phyloP scores from a whole-genome alignment of 2,797 vertebrate genomes.

The Acrocephalus scirpaceus region DNA sequence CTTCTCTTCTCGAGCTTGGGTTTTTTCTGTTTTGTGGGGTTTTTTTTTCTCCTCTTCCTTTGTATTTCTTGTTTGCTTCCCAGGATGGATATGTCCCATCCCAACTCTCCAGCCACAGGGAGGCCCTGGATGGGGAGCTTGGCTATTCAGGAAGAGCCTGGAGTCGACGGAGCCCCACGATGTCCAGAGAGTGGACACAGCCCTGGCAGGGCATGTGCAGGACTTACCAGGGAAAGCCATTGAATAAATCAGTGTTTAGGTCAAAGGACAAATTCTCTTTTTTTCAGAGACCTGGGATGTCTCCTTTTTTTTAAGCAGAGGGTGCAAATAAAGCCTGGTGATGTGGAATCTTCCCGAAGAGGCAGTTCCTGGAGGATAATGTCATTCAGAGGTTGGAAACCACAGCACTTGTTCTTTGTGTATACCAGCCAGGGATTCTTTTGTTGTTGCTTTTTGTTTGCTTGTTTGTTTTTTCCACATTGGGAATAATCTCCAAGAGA shows the following conservation, averaged over 20 bases:
- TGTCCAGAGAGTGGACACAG: background rate
- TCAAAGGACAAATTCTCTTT: background rate
- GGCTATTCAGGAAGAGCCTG: background rate
- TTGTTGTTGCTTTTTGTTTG: background rate
- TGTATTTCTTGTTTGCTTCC: background rate
- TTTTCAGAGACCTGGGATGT: background rate
- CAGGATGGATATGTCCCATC: background rate
- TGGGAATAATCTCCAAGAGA: slow-evolving; percentile 61
- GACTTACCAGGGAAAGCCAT: background rate
- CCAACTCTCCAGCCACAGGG: background rate
- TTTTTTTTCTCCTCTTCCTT: background rate
- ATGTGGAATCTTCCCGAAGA: background rate
- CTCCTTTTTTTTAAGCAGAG: background rate
- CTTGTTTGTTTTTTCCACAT: slow-evolving; percentile 41
- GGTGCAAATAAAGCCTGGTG: background rate
- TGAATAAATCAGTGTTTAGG: background rate
- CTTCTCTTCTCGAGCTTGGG: background rate
- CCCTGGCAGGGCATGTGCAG: fast-evolving
- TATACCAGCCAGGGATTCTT: slow-evolving; percentile 24
- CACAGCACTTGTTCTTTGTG: slow-evolving; percentile 30
- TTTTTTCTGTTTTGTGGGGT: background rate
- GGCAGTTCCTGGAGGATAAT: background rate
- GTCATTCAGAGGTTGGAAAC: background rate
- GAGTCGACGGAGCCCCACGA: fast-evolving
- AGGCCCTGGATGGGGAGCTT: background rate